Evolutionary conservation across 2,113 vertebrate genomes (phyloP).

Genomic region (Turdus rufiventris): DNA sequence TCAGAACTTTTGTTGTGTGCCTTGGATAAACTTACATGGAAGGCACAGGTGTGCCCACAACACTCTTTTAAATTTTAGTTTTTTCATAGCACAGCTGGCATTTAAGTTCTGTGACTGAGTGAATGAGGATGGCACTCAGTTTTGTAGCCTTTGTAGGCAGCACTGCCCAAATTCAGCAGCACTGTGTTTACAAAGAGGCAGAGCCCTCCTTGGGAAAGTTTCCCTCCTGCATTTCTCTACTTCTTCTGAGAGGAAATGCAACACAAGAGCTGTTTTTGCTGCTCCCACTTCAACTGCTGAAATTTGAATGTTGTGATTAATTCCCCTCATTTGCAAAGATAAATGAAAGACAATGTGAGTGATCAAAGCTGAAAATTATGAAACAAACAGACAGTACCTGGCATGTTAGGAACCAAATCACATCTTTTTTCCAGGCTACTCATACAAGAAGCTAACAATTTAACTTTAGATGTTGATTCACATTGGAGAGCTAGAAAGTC

Average conservation of each 20-base stretch:
- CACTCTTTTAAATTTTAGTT: not conserved
- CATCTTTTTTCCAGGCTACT: not conserved
- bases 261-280: not conserved
- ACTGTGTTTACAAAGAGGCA: not conserved
- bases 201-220: not conserved
- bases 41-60: not conserved
- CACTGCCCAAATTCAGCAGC: not conserved
- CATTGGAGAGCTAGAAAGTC: not conserved
- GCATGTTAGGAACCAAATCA: not conserved
- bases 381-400: not conserved
- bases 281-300: not conserved
- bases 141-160: not conserved
- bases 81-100: not conserved
- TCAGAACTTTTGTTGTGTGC: not conserved
- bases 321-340: not conserved
- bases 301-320: not conserved
- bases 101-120: not conserved
- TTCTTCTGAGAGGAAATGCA: not conserved
- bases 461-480: rapidly evolving
- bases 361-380: not conserved
- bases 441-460: not conserved
- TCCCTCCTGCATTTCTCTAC: not conserved
- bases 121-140: not conserved
- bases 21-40: rapidly evolving
- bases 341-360: not conserved